phyloP scores from a whole-genome alignment of 2,797 vertebrate genomes.

The Pseudochirops corinnae region DNA sequence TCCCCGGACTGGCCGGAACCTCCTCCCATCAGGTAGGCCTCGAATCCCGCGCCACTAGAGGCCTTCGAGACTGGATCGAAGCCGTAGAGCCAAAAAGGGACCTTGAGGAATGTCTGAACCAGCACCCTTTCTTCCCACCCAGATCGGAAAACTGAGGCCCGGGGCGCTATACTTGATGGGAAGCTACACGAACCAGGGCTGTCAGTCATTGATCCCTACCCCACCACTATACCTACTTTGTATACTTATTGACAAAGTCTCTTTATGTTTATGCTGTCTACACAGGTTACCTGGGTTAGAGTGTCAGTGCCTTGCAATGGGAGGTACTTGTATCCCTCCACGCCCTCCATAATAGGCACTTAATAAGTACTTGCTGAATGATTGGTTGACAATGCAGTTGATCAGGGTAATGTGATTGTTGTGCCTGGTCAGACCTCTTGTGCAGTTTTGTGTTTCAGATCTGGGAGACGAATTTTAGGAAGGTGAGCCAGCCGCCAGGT shows the following conservation, averaged over 20 bases:
- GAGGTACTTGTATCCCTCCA: no score
- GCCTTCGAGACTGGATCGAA: no score
- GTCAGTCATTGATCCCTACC: background rate
- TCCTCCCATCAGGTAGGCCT: background rate
- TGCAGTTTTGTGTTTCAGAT: no score
- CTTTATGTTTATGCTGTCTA: background rate
- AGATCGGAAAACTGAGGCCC: background rate
- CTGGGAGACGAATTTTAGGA: background rate
- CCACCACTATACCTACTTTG: background rate
- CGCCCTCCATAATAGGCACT: background rate
- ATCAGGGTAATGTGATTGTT: no score
- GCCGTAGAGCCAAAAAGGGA: background rate
- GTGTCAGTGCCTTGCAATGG: no score
- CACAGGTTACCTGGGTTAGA: background rate
- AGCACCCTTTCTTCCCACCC: background rate
- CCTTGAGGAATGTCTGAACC: background rate
- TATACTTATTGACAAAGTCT: background rate
- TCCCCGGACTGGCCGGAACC: no score
- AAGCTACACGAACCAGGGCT: background rate
- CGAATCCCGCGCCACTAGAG: background rate
- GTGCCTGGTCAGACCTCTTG: no score
- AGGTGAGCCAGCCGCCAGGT: background rate
- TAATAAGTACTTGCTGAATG: background rate
- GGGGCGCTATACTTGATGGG: background rate
- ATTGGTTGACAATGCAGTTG: no score